phyloP scores from a whole-genome alignment of 2,797 vertebrate genomes.

The Malacoraja senta region DNA sequence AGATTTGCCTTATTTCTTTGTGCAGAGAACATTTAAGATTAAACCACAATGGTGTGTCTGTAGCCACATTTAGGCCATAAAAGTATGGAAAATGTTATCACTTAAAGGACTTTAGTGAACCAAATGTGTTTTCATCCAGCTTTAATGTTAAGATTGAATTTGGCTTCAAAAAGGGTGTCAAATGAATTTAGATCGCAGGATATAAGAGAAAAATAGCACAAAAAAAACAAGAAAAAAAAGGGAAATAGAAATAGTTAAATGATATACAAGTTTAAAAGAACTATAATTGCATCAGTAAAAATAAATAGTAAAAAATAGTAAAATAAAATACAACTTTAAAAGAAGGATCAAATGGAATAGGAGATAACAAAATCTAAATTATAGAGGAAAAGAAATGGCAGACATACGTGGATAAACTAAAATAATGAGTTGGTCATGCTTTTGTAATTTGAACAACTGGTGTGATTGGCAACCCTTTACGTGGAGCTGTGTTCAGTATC shows the following conservation, averaged over 20 bases:
- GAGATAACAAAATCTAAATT: background rate
- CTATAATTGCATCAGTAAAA: no score
- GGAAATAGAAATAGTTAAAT: background rate
- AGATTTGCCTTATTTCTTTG: no score
- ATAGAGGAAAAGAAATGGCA: background rate
- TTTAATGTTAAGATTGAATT: background rate
- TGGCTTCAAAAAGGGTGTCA: background rate
- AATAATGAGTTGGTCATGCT: background rate
- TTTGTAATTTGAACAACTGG: no score
- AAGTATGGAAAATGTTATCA: no score
- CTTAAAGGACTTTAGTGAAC: no score
- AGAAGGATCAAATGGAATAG: background rate
- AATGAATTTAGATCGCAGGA: background rate
- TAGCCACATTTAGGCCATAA: no score
- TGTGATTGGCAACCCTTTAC: no score
- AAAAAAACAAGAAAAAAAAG: background rate
- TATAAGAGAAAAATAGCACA: background rate
- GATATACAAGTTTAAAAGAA: background rate
- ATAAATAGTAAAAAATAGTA: no score
- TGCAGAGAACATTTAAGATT: no score
- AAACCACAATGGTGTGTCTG: no score
- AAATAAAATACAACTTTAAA: no score
- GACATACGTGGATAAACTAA: background rate
- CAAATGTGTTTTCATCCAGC: background rate
- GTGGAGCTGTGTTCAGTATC: no score